Conservation (phyloP, 2,113 vertebrate species). For the Hyaena hyaena region DNA sequence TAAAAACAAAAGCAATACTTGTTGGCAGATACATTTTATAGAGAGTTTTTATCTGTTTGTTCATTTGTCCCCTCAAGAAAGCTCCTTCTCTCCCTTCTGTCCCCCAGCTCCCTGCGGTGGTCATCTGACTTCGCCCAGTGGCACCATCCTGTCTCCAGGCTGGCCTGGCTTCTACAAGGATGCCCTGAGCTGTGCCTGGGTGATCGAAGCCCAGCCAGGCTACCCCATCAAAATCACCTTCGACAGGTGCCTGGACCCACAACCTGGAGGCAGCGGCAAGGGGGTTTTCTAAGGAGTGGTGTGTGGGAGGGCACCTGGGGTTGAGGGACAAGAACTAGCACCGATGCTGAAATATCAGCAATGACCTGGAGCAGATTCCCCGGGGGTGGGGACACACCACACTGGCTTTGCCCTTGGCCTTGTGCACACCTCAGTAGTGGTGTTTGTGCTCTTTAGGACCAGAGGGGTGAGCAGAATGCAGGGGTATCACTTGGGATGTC, state of each 20-base stretch:
- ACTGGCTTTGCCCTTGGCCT: neutral
- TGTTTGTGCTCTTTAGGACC: neutral
- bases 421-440: neutral
- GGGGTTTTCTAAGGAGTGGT: neutral
- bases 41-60: neutral
- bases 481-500: too few relatives aligned
- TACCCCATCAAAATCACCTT: constrained; percentile 99
- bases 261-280: neutral
- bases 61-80: constrained; percentile 9
- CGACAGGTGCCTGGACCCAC: constrained; percentile 90
- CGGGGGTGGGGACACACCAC: neutral
- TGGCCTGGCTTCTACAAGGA: constrained; percentile 99
- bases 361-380: neutral
- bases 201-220: constrained; percentile 97
- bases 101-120: constrained; percentile 95
- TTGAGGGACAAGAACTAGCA: neutral
- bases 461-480: neutral
- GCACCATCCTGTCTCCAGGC: constrained; percentile 98
- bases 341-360: neutral
- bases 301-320: neutral
- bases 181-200: constrained; percentile 98
- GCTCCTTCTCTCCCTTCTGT: constrained; percentile 1
- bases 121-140: constrained; percentile 94
- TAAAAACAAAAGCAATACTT: constrained; percentile 47
- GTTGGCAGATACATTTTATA: constrained; percentile 45